These are phyloP conservation scores for Prinia subflava DNA, from an alignment of 2,113 vertebrate species.

Conservation along the genomic window DNA sequence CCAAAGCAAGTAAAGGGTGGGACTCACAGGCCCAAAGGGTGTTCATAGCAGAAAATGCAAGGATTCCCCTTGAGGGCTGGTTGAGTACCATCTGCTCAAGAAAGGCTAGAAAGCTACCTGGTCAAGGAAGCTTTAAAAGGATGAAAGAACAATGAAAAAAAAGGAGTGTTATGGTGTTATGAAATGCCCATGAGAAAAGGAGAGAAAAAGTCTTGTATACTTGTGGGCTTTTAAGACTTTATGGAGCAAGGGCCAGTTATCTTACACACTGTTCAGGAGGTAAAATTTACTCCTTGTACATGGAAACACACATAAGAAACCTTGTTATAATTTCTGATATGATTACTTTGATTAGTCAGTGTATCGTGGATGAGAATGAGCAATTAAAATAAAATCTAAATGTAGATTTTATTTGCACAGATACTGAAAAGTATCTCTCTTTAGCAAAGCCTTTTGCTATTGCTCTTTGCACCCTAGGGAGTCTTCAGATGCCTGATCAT, in stretches of 20 bases:
- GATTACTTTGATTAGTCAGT: background rate
- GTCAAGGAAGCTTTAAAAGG: background rate
- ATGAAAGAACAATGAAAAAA: background rate
- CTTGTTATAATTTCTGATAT: background rate
- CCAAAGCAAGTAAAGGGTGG: background rate
- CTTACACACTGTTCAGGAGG: background rate
- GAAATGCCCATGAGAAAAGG: background rate
- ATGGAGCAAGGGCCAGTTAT: background rate
- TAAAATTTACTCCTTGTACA: background rate
- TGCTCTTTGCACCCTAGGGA: slow-evolving; percentile 37
- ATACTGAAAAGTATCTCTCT: background rate
- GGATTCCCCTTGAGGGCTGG: background rate
- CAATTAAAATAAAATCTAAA: slow-evolving; percentile 34
- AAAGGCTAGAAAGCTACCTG: background rate
- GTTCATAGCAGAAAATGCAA: background rate
- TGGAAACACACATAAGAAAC: background rate
- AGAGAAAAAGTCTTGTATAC: background rate
- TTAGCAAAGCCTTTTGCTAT: slow-evolving; percentile 42
- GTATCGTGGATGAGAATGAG: background rate
- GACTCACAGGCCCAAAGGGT: background rate
- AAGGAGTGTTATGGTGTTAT: background rate
- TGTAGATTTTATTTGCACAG: slow-evolving; percentile 39
- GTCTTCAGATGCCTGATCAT: slow-evolving; percentile 20
- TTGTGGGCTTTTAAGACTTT: background rate
- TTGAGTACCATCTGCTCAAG: background rate